These are phyloP conservation scores for Spatula clypeata DNA, from an alignment of 2,797 vertebrate species.

Conservation along the genomic window DNA sequence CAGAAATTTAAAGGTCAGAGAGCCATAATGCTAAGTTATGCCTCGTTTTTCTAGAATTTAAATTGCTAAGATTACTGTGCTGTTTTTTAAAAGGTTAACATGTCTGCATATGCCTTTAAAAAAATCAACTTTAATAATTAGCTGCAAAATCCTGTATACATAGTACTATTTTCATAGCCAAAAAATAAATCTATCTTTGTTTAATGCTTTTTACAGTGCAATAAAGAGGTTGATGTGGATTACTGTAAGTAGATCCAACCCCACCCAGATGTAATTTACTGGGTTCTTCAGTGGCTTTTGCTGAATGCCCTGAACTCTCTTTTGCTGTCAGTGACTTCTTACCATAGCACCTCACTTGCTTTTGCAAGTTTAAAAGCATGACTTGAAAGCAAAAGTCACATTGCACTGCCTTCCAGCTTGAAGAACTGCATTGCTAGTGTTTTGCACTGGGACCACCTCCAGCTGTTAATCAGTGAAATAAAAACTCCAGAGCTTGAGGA, in stretches of 20 bases:
- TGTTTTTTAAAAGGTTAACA: conserved; percentile 27
- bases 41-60: conserved; percentile 22
- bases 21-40: not conserved
- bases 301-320: not conserved
- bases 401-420: not conserved
- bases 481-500: not conserved
- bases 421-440: not conserved
- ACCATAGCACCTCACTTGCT: not conserved
- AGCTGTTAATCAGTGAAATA: not conserved
- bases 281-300: not conserved
- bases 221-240: not conserved
- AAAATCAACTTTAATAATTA: not conserved
- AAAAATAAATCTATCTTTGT: not conserved
- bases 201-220: not conserved
- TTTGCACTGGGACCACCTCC: not conserved
- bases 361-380: not conserved
- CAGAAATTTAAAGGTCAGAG: conserved; percentile 28
- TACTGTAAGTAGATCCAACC: not conserved
- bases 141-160: not conserved
- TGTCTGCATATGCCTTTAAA: not conserved
- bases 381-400: not conserved
- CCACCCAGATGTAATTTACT: not conserved
- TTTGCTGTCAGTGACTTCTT: not conserved
- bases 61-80: conserved; percentile 2
- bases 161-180: not conserved